A percentile compares a stretch with the other conserved stretches of the same genome.
These are phyloP conservation scores for Sebastes schlegelii DNA, from an alignment of 2,113 vertebrate genomes.

Conservation along the genomic window DNA sequence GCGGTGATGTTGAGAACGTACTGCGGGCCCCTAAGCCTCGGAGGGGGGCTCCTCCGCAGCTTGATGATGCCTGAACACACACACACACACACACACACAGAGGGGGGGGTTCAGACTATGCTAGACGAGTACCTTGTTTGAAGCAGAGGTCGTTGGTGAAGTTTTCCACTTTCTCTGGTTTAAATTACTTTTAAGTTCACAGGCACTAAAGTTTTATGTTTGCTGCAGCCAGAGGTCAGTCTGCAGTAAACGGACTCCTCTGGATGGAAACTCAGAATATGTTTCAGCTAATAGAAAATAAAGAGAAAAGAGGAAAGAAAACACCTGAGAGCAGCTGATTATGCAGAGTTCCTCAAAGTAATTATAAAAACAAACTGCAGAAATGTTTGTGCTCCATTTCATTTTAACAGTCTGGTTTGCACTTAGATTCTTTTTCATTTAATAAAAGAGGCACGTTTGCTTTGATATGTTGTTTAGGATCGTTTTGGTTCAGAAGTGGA, in stretches of 20 bases:
- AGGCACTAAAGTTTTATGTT: conserved; percentile 7
- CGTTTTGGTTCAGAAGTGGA: too few species aligned
- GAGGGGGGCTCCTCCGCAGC: conserved; percentile 86
- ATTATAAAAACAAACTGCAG: neutral
- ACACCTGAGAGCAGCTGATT: conserved; percentile 11
- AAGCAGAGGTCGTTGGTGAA: neutral
- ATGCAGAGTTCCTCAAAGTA: neutral
- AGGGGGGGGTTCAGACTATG: too few species aligned
- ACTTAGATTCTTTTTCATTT: neutral
- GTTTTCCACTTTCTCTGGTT: neutral
- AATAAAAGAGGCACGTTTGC: neutral
- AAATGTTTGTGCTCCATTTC: neutral
- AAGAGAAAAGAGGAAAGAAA: neutral
- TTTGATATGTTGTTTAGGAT: neutral
- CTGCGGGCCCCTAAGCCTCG: conserved; percentile 84
- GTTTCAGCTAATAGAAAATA: conserved; percentile 18
- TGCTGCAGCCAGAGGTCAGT: conserved; percentile 23
- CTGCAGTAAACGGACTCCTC: conserved; percentile 12
- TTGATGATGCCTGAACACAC: conserved; percentile 87
- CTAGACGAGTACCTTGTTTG: neutral
- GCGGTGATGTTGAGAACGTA: conserved; percentile 90
- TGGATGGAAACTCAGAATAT: neutral
- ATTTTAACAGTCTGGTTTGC: neutral
- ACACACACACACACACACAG: neutral
- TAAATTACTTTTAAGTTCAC: conserved; percentile 25